phyloP scores from a whole-genome alignment of 2,888 invertebrate species.

The Eupithecia insigniata region DNA sequence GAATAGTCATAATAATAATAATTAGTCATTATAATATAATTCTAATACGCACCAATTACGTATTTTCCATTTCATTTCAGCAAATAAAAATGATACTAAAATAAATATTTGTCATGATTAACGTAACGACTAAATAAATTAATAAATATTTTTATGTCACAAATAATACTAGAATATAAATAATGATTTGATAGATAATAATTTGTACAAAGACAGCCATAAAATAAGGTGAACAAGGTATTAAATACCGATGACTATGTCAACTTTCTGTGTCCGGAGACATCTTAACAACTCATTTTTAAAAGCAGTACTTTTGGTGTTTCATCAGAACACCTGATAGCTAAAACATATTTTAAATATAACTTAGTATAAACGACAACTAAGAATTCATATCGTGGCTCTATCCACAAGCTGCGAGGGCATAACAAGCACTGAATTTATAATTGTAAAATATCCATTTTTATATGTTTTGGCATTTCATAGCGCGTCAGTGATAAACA shows the following conservation, averaged over 20 bases:
- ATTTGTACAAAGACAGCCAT: slow-evolving; percentile 77
- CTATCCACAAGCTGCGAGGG: slow-evolving; percentile 4
- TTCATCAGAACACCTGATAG: background rate
- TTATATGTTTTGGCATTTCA: slow-evolving; percentile 30
- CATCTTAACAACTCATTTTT: slow-evolving; percentile 7
- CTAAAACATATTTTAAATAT: background rate
- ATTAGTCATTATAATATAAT: slow-evolving; percentile 37
- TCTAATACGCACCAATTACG: slow-evolving; percentile 66
- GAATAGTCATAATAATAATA: background rate
- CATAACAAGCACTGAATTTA: slow-evolving; percentile 4
- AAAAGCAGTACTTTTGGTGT: background rate
- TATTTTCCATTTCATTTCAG: too few relatives aligned
- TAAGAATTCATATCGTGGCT: slow-evolving; percentile 3
- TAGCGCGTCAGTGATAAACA: slow-evolving; percentile 38
- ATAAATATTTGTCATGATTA: slow-evolving; percentile 82
- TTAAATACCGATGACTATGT: slow-evolving; percentile 64
- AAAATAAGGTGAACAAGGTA: slow-evolving; percentile 56
- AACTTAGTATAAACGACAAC: background rate
- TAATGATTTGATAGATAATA: slow-evolving; percentile 47
- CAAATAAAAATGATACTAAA: slow-evolving; percentile 60
- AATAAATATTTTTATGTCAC: slow-evolving; percentile 54
- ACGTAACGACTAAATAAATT: slow-evolving; percentile 70
- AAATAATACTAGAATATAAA: slow-evolving; percentile 74
- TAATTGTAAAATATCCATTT: background rate
- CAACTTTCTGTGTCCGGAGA: slow-evolving; percentile 31